phyloP scores from a whole-genome alignment of 2,113 vertebrate genomes.

The Melierax canorus region DNA sequence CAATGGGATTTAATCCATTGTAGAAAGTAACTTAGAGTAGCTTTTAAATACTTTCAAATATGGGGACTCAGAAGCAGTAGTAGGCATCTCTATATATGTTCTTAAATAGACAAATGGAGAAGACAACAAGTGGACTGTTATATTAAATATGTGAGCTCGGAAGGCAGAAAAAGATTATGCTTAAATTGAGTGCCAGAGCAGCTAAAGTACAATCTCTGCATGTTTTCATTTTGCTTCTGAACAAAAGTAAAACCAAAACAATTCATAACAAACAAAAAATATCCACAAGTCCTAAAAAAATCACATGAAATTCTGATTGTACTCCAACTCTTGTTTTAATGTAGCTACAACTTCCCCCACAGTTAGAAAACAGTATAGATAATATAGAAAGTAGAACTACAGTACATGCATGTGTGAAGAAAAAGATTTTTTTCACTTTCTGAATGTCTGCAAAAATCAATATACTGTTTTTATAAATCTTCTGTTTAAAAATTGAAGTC shows the following conservation, averaged over 20 bases:
- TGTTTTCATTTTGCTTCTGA: neutral
- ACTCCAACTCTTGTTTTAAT: neutral
- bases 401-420: neutral
- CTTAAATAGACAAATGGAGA: neutral
- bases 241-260: neutral
- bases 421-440: neutral
- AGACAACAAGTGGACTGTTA: neutral
- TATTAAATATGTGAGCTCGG: neutral
- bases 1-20: neutral
- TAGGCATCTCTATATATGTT: neutral
- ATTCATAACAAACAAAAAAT: neutral
- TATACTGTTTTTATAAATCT: neutral
- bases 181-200: neutral
- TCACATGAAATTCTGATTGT: neutral
- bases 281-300: neutral
- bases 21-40: neutral
- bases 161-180: neutral
- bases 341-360: neutral
- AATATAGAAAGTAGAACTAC: neutral
- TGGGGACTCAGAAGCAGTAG: neutral
- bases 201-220: neutral
- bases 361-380: neutral
- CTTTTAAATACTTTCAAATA: neutral
- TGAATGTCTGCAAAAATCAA: neutral
- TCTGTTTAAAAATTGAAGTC: neutral